Conservation (phyloP, 2,797 vertebrate species). For the Clarias laeviceps region DNA sequence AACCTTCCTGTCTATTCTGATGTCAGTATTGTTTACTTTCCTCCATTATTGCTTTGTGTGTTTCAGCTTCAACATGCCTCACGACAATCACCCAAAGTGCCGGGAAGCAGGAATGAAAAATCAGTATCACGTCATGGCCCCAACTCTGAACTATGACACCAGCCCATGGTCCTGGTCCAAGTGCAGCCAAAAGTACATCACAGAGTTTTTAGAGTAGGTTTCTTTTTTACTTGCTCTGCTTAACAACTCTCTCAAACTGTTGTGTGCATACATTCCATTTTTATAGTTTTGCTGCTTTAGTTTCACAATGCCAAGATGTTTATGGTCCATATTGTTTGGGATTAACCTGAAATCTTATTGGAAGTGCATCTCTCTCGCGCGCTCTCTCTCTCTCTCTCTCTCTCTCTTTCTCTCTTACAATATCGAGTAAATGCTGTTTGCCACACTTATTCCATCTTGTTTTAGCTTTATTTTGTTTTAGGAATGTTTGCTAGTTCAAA, state of each 20-base stretch:
- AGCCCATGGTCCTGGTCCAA: constrained; percentile 98
- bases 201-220: constrained; percentile 96
- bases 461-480: constrained; percentile 13
- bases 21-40: neutral
- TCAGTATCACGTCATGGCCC: constrained; percentile 96
- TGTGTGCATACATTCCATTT: neutral
- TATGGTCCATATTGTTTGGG: neutral
- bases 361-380: neutral
- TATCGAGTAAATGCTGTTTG: neutral
- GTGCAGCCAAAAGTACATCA: constrained; percentile 97
- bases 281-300: neutral
- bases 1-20: neutral
- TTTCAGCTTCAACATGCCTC: constrained; percentile 92
- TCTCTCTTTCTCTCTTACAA: neutral
- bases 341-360: neutral
- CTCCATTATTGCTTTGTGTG: constrained; percentile 44
- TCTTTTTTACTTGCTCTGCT: neutral
- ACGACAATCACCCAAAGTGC: constrained; percentile 96
- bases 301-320: neutral
- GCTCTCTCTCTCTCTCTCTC: neutral
- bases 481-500: constrained; percentile 1
- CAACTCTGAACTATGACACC: constrained; percentile 93
- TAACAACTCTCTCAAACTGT: neutral
- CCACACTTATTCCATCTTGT: constrained; percentile 9
- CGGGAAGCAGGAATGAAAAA: constrained; percentile 88